Conservation (phyloP, 2,113 vertebrate species). For the Ascaphus truei region DNA sequence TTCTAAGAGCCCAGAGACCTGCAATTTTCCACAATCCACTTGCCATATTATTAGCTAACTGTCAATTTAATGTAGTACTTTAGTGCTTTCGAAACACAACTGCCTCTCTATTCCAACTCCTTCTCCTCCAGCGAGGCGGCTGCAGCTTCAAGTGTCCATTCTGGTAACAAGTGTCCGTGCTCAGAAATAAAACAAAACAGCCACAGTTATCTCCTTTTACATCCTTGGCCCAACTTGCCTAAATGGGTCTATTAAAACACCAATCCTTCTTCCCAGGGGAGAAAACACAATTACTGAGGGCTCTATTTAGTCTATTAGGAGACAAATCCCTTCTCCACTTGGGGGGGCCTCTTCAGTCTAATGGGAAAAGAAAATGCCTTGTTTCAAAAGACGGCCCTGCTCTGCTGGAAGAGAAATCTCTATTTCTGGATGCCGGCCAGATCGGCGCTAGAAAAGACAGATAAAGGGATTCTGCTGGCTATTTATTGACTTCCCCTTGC, state of each 20-base stretch:
- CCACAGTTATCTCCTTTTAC: slow-evolving; percentile 1
- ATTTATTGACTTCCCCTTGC: too few relatives aligned
- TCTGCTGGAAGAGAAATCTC: not conserved
- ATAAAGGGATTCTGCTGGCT: not conserved
- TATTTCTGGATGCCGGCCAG: not conserved
- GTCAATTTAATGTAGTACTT: slow-evolving; percentile 30
- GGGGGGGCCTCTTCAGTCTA: not conserved
- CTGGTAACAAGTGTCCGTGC: not conserved
- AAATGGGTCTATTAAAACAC: slow-evolving; percentile 4
- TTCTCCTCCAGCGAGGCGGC: not conserved
- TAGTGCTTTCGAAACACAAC: not conserved
- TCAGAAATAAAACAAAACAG: not conserved
- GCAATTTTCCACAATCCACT: slow-evolving; percentile 24
- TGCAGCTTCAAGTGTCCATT: slow-evolving; percentile 6
- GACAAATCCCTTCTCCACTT: not conserved
- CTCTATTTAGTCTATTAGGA: slow-evolving; percentile 12
- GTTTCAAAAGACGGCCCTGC: not conserved
- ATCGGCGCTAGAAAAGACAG: not conserved
- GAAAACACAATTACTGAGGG: slow-evolving; percentile 12
- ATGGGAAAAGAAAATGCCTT: not conserved
- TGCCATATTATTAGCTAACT: slow-evolving; percentile 23
- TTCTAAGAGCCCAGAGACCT: slow-evolving; percentile 20
- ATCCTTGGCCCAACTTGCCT: not conserved
- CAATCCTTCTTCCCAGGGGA: slow-evolving; percentile 2
- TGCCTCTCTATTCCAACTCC: not conserved